Percentiles rank a stretch among this genome's conserved stretches.
Evolutionary conservation across 2,888 invertebrate genomes (phyloP).

Genomic region (Plutella xylostella): DNA sequence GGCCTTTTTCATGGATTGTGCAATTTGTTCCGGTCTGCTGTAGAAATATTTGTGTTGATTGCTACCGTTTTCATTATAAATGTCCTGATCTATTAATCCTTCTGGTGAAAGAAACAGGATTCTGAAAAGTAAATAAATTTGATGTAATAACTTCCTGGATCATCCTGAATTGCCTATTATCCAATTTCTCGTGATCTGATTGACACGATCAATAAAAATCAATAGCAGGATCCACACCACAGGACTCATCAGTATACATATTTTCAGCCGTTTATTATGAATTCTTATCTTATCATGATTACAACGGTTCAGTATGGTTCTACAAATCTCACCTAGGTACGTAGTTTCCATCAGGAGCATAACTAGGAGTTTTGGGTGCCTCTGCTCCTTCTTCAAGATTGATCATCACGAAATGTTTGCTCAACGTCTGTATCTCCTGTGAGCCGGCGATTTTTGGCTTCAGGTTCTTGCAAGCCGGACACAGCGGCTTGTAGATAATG

Average conservation of each 20-base stretch:
- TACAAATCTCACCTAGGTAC: slow-evolving; percentile 62
- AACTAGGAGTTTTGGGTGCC: slow-evolving; percentile 58
- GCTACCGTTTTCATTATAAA: slow-evolving; percentile 70
- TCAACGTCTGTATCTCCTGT: slow-evolving; percentile 63
- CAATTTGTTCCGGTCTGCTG: slow-evolving; percentile 59
- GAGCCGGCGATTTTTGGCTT: slow-evolving; percentile 73
- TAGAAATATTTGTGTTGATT: slow-evolving; percentile 71
- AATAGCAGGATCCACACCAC: not conserved
- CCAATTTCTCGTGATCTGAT: not conserved
- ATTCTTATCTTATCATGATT: too few species aligned
- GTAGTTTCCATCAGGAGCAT: slow-evolving; percentile 74
- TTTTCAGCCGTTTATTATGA: too few species aligned
- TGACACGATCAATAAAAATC: not conserved
- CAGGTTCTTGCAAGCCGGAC: slow-evolving; percentile 73
- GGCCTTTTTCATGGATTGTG: slow-evolving; percentile 59
- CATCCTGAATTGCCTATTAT: not conserved
- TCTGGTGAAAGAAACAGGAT: slow-evolving; percentile 72
- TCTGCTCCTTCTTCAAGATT: slow-evolving; percentile 72
- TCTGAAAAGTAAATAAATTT: slow-evolving; percentile 32
- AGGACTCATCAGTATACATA: too few species aligned
- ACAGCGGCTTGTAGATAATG: slow-evolving; percentile 75
- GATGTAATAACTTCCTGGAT: not conserved
- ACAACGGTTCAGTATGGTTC: too few species aligned
- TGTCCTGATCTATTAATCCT: slow-evolving; percentile 64
- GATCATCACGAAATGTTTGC: slow-evolving; percentile 75